Evolutionary conservation across 2,797 vertebrate species (phyloP).

Genomic region (Muscicapa comitata): DNA sequence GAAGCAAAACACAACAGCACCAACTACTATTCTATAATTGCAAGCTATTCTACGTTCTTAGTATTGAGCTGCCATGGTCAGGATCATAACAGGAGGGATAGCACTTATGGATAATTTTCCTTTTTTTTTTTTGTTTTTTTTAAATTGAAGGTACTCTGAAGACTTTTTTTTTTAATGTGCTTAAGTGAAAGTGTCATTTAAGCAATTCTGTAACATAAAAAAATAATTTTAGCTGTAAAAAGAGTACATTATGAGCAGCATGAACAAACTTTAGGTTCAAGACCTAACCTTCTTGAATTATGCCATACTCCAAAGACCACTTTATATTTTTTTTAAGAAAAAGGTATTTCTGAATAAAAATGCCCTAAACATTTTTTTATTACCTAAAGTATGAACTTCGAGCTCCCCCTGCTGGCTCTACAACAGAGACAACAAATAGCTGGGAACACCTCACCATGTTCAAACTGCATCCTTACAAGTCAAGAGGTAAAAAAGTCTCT

Average conservation of each 20-base stretch:
- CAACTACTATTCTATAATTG: not conserved
- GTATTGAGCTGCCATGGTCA: not conserved
- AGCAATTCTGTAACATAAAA: not conserved
- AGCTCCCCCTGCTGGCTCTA: conserved; percentile 41
- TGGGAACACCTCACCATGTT: not conserved
- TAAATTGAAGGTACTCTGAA: not conserved
- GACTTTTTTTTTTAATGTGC: not conserved
- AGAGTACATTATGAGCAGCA: not conserved
- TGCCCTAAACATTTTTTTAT: not conserved
- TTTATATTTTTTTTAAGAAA: not conserved
- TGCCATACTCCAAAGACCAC: not conserved
- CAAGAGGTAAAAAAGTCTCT: not conserved
- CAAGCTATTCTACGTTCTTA: not conserved
- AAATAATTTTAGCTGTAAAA: not conserved
- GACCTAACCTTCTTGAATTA: not conserved
- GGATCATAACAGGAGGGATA: not conserved
- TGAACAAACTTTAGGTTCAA: not conserved
- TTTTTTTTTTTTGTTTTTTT: no score
- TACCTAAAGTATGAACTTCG: not conserved
- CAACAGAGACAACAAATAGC: not conserved
- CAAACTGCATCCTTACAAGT: not conserved
- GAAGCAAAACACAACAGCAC: not conserved
- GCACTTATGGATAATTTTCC: not conserved
- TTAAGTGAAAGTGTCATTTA: not conserved
- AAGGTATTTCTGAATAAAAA: not conserved